Evolutionary conservation across 2,888 invertebrate species (phyloP).

Genomic region (Epinotia brunnichana): DNA sequence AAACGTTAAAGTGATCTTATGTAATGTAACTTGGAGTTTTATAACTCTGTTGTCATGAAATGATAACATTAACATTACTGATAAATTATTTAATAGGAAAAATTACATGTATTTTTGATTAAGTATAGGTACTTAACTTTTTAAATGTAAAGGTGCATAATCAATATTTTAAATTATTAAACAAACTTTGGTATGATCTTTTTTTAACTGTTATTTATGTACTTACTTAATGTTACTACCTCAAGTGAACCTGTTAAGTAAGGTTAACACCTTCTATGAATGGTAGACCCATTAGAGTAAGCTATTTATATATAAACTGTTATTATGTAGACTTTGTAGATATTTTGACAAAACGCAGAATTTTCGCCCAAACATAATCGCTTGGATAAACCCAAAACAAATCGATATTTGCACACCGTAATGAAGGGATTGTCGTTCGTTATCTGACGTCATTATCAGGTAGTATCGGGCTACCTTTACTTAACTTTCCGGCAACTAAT

Average conservation of each 20-base stretch:
- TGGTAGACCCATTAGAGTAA: too few species aligned
- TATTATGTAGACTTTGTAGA: too few species aligned
- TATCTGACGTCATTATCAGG: constrained; percentile 53
- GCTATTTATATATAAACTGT: too few species aligned
- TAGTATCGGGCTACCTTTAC: constrained; percentile 46
- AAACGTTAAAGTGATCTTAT: constrained; percentile 9
- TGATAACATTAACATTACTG: background rate
- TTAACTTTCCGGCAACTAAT: constrained; percentile 63
- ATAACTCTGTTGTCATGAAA: background rate
- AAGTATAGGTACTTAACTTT: too few species aligned
- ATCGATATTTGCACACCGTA: constrained; percentile 33
- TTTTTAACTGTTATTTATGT: too few species aligned
- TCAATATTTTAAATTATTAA: too few species aligned
- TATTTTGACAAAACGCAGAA: background rate
- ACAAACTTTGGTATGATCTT: too few species aligned
- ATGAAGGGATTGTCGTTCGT: constrained; percentile 31
- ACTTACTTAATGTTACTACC: too few species aligned
- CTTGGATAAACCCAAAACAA: constrained; percentile 27
- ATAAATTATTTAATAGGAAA: background rate
- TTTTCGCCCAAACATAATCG: background rate
- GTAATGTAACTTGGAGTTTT: constrained; percentile 10
- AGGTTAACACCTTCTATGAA: too few species aligned
- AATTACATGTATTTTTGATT: too few species aligned
- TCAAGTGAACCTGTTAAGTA: too few species aligned
- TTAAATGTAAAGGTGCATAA: too few species aligned